A percentile compares a stretch with the other conserved stretches of the same genome.
phyloP scores from a whole-genome alignment of 2,888 invertebrate genomes.

The Augiades crinisus region DNA sequence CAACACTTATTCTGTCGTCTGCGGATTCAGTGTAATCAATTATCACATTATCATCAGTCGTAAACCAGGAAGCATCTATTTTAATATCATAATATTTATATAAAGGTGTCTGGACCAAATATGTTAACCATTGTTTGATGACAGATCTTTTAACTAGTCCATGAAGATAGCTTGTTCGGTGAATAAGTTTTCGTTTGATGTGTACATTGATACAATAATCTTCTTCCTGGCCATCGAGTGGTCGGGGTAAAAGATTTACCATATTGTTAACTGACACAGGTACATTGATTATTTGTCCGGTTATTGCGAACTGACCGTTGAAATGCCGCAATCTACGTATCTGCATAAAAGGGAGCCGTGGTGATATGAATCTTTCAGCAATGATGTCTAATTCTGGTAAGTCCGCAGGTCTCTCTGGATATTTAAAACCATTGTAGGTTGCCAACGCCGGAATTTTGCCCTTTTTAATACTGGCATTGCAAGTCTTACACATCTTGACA shows the following conservation, averaged over 20 bases:
- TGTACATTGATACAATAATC: not conserved
- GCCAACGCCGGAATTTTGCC: constrained; percentile 29
- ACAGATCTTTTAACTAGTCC: not conserved
- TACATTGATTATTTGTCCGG: too few species aligned
- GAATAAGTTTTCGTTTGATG: not conserved
- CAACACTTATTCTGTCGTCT: too few species aligned
- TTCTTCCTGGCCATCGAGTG: too few species aligned
- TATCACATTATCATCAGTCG: too few species aligned
- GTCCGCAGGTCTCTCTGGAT: constrained; percentile 20
- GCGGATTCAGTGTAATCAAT: too few species aligned
- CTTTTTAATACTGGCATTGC: constrained; percentile 11
- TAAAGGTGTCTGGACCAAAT: not conserved
- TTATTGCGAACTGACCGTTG: too few species aligned
- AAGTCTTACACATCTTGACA: constrained; percentile 43
- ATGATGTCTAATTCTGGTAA: constrained; percentile 10
- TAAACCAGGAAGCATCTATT: not conserved
- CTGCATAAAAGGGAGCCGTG: constrained; percentile 7
- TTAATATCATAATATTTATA: not conserved
- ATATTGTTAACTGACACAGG: too few species aligned
- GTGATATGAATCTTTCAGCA: constrained; percentile 1
- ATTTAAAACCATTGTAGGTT: constrained; percentile 43
- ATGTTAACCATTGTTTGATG: not conserved
- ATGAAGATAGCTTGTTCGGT: not conserved
- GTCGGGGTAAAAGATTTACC: too few species aligned
- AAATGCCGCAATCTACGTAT: constrained; percentile 14